These are phyloP conservation scores for Cranoglanis bouderius DNA, from an alignment of 2,113 vertebrate genomes.

Conservation along the genomic window DNA sequence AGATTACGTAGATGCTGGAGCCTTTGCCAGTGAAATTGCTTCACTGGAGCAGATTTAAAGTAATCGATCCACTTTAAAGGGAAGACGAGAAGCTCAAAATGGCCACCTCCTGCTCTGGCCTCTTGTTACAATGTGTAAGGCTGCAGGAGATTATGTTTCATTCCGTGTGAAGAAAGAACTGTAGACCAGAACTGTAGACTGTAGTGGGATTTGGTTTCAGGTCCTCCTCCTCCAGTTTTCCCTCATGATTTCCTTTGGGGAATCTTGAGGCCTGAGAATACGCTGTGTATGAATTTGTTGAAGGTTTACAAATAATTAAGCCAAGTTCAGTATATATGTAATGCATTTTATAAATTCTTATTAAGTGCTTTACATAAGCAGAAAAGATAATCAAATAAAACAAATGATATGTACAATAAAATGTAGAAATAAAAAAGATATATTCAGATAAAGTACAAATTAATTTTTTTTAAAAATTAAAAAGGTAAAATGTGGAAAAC, in stretches of 20 bases:
- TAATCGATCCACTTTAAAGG: conserved; percentile 59
- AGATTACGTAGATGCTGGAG: conserved; percentile 63
- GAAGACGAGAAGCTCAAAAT: conserved; percentile 68
- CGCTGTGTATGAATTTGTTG: not conserved
- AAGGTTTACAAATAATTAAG: not conserved
- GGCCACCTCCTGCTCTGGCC: conserved; percentile 53
- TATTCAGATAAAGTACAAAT: not conserved
- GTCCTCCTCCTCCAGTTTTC: not conserved
- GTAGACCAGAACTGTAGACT: not conserved
- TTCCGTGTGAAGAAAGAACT: conserved; percentile 14
- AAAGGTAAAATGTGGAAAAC: not conserved
- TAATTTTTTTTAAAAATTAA: not conserved
- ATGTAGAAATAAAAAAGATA: not conserved
- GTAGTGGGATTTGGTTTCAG: not conserved
- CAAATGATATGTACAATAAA: not conserved
- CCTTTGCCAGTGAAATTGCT: conserved; percentile 61
- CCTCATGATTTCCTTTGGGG: not conserved
- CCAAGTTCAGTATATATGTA: not conserved
- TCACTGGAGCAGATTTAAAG: conserved; percentile 57
- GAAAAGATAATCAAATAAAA: not conserved
- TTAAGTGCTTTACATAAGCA: not conserved
- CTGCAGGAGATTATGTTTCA: conserved; percentile 40
- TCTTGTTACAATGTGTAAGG: conserved; percentile 41
- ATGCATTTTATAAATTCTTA: not conserved
- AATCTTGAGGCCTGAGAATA: not conserved